phyloP scores from a whole-genome alignment of 2,797 vertebrate species.

The Epinephelus awoara region DNA sequence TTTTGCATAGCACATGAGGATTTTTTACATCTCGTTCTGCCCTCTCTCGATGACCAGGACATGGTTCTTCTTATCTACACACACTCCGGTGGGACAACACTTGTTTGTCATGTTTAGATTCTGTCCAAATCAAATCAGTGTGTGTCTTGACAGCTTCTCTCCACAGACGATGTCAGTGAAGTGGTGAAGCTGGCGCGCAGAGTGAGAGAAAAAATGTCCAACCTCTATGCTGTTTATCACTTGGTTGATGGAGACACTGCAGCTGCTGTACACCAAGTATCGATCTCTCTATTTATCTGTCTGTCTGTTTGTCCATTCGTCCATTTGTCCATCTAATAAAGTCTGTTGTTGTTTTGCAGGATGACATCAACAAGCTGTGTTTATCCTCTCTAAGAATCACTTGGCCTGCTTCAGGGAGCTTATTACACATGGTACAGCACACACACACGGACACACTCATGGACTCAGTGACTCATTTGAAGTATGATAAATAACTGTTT shows the following conservation, averaged over 20 bases:
- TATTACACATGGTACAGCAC: constrained; percentile 78
- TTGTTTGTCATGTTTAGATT: background rate
- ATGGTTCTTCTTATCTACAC: constrained; percentile 86
- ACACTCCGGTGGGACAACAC: constrained; percentile 52
- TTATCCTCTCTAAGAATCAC: constrained; percentile 76
- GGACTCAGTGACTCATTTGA: constrained; percentile 28
- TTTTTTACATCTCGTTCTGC: constrained; percentile 82
- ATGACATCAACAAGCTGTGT: constrained; percentile 78
- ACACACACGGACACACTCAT: constrained; percentile 29
- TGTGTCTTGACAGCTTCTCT: constrained; percentile 1
- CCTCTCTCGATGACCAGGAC: constrained; percentile 79
- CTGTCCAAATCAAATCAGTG: constrained; percentile 49
- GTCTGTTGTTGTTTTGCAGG: constrained; percentile 61
- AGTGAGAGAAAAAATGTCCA: constrained; percentile 81
- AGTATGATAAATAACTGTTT: constrained; percentile 39
- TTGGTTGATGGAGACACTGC: constrained; percentile 65
- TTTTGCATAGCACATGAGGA: constrained; percentile 84
- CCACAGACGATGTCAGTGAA: constrained; percentile 78
- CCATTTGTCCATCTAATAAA: background rate
- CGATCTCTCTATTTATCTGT: background rate
- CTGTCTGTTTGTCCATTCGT: background rate
- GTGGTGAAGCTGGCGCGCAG: constrained; percentile 75
- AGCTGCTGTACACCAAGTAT: constrained; percentile 64
- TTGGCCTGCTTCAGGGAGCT: constrained; percentile 78
- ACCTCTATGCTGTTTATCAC: constrained; percentile 83